phyloP scores from a whole-genome alignment of 1,140 invertebrate genomes.

The Adoxophyes honmai region DNA sequence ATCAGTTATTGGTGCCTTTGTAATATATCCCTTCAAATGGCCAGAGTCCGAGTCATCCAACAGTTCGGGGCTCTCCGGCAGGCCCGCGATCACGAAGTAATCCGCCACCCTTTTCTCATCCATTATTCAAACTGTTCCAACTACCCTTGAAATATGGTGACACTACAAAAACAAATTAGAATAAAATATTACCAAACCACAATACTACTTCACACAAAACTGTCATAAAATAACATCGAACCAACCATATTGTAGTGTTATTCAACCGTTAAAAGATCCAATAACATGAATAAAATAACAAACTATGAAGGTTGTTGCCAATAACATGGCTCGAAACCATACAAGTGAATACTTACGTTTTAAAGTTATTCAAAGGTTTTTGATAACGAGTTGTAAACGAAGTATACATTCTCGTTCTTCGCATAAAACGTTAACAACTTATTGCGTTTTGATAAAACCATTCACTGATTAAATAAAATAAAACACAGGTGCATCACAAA shows the following conservation, averaged over 20 bases:
- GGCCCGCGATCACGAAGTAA: slow-evolving; percentile 98
- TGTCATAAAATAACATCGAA: background rate
- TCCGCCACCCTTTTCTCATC: slow-evolving; percentile 91
- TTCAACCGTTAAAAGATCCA: background rate
- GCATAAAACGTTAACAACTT: background rate
- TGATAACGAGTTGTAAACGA: background rate
- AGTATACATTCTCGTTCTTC: slow-evolving; percentile 4
- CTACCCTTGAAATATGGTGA: slow-evolving; percentile 25
- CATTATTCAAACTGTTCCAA: slow-evolving; percentile 73
- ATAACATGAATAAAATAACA: slow-evolving; percentile 14
- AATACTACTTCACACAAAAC: background rate
- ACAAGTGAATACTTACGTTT: slow-evolving; percentile 1
- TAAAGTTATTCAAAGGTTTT: background rate
- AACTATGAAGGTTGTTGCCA: slow-evolving; percentile 12
- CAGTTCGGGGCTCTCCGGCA: slow-evolving; percentile 88
- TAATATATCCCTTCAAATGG: slow-evolving; percentile 84
- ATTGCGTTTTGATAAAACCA: slow-evolving; percentile 11
- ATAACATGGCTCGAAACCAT: slow-evolving; percentile 8
- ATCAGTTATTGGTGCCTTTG: slow-evolving; percentile 96
- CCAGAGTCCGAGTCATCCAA: slow-evolving; percentile 91
- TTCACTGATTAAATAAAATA: slow-evolving; percentile 14
- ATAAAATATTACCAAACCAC: background rate
- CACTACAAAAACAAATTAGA: slow-evolving; percentile 7
- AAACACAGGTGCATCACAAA: slow-evolving; percentile 13
- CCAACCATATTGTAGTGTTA: background rate